These are phyloP conservation scores for Drosophila kuntzei DNA, from an alignment of 2,888 invertebrate genomes.

Conservation along the genomic window DNA sequence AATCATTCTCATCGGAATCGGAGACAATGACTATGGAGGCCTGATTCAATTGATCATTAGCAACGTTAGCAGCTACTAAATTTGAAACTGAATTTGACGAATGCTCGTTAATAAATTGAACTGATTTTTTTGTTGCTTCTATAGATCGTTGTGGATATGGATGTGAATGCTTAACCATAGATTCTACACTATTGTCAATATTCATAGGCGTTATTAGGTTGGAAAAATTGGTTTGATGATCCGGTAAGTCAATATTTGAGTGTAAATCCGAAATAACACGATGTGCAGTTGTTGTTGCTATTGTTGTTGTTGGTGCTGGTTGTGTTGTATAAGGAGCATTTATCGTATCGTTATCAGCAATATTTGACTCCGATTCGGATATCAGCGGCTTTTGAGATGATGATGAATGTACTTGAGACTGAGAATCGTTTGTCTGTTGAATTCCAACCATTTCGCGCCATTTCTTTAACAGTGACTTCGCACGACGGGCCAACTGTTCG, in stretches of 20 bases:
- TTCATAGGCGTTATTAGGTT: conserved; percentile 45
- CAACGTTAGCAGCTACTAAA: conserved; percentile 5
- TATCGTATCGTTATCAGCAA: conserved; percentile 8
- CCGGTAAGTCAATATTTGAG: conserved; percentile 30
- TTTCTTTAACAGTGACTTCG: conserved; percentile 95
- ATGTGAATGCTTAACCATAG: conserved; percentile 12
- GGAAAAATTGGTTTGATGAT: conserved; percentile 45
- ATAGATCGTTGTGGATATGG: conserved; percentile 8
- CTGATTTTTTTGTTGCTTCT: conserved; percentile 22
- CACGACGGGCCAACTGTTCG: conserved; percentile 93
- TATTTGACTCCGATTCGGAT: conserved; percentile 22
- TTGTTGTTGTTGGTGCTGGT: not conserved
- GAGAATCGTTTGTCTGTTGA: conserved; percentile 62
- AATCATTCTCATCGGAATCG: conserved; percentile 81
- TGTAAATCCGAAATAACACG: conserved; percentile 34
- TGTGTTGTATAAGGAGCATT: conserved; percentile 10
- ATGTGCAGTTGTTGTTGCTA: conserved; percentile 3
- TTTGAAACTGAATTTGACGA: conserved; percentile 64
- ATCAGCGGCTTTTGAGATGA: conserved; percentile 14
- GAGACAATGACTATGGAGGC: conserved; percentile 80
- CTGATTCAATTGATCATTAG: conserved; percentile 43
- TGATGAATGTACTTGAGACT: conserved; percentile 35
- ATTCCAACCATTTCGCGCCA: conserved; percentile 96
- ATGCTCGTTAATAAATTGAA: conserved; percentile 63
- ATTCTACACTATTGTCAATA: conserved; percentile 35